Evolutionary conservation across 2,888 invertebrate species (phyloP).

Genomic region (Agrochola litura): DNA sequence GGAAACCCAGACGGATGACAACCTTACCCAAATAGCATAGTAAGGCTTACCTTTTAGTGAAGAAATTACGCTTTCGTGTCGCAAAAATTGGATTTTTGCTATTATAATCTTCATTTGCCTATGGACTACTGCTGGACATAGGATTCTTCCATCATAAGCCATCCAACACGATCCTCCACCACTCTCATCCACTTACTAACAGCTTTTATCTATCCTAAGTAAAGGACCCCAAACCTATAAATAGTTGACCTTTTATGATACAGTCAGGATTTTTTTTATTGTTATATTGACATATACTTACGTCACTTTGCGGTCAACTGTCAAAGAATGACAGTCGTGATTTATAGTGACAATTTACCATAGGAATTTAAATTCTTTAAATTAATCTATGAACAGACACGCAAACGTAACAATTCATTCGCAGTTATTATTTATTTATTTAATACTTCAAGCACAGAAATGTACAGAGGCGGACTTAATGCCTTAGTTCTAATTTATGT

Average conservation of each 20-base stretch:
- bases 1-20: too few relatives aligned
- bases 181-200: background rate
- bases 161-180: background rate
- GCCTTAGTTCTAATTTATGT: constrained; percentile 50
- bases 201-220: background rate
- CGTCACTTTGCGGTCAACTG: too few relatives aligned
- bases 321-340: too few relatives aligned
- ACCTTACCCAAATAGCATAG: constrained; percentile 2
- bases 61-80: too few relatives aligned
- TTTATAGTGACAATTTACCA: too few relatives aligned
- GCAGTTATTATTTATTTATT: too few relatives aligned
- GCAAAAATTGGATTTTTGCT: too few relatives aligned
- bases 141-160: background rate
- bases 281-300: too few relatives aligned
- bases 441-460: too few relatives aligned
- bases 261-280: too few relatives aligned
- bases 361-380: too few relatives aligned
- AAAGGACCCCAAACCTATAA: background rate
- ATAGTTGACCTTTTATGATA: background rate
- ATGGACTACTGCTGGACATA: background rate
- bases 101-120: background rate
- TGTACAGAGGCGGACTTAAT: too few relatives aligned
- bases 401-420: constrained; percentile 38
- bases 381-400: background rate
- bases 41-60: constrained; percentile 1